A percentile compares a stretch with the other conserved stretches of the same genome.
These are phyloP conservation scores for Mimumesa dahlbomi DNA, from an alignment of 2,888 invertebrate genomes.

Conservation along the genomic window DNA sequence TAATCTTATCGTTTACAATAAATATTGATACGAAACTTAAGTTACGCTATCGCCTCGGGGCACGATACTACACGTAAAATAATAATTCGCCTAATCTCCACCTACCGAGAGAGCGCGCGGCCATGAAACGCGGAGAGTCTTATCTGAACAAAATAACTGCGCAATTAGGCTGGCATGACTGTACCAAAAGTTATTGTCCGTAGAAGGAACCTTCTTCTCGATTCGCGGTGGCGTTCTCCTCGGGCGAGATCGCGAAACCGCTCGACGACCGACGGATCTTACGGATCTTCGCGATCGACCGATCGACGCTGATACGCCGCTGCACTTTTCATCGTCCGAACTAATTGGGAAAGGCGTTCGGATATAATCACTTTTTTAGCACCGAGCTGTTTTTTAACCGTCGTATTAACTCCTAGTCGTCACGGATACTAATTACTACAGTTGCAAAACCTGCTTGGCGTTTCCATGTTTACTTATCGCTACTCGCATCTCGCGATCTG, in stretches of 20 bases:
- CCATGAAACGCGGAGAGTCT: slow-evolving; percentile 61
- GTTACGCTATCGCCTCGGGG: slow-evolving; percentile 68
- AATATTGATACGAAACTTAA: slow-evolving; percentile 77
- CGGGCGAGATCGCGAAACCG: background rate
- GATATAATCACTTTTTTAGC: no score
- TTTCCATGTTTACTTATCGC: no score
- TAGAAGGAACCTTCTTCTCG: slow-evolving; percentile 18
- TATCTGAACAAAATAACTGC: slow-evolving; percentile 75
- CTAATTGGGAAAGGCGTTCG: no score
- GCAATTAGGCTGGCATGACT: slow-evolving; percentile 67
- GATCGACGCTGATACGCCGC: no score
- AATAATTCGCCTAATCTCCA: slow-evolving; percentile 74
- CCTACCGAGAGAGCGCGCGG: slow-evolving; percentile 53
- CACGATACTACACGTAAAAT: slow-evolving; percentile 68
- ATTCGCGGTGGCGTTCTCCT: slow-evolving; percentile 19
- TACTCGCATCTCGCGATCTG: no score
- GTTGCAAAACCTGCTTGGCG: no score
- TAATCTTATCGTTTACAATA: slow-evolving; percentile 78
- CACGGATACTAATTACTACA: no score
- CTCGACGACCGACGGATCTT: no score
- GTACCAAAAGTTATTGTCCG: slow-evolving; percentile 53
- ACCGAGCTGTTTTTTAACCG: no score
- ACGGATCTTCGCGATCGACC: no score
- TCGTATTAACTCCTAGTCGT: no score
- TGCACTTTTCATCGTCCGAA: no score